These are phyloP conservation scores for Proteles cristata DNA, from an alignment of 2,113 vertebrate genomes.

Conservation along the genomic window DNA sequence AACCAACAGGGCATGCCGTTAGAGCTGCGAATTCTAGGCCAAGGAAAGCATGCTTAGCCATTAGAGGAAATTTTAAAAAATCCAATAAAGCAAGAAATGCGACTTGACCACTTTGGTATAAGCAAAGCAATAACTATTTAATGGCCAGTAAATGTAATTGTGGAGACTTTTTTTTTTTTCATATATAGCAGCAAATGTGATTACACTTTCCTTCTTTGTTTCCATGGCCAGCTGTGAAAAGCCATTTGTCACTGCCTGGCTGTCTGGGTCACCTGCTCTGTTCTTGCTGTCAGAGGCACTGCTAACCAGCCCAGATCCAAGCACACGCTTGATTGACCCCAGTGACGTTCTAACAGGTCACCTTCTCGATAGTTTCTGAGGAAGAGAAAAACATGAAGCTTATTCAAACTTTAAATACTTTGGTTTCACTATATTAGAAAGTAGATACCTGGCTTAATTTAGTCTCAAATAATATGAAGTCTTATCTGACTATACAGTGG, in stretches of 20 bases:
- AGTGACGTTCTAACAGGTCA: background rate
- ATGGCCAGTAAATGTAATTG: conserved; percentile 60
- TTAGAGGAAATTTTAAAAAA: conserved; percentile 44
- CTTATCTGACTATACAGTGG: background rate
- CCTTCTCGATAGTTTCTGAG: background rate
- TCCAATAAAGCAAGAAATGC: conserved; percentile 48
- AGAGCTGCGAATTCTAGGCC: background rate
- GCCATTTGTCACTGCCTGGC: conserved; percentile 24
- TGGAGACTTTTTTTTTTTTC: background rate
- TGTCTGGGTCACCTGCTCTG: background rate
- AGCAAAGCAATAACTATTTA: conserved; percentile 60
- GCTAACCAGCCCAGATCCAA: background rate
- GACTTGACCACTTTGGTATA: conserved; percentile 4
- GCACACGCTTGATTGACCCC: background rate
- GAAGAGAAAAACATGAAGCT: background rate
- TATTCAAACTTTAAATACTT: background rate
- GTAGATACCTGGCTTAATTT: background rate
- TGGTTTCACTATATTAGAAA: background rate
- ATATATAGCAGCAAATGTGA: background rate
- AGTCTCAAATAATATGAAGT: background rate
- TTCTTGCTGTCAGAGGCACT: background rate
- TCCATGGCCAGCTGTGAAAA: conserved; percentile 45
- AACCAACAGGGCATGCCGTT: background rate
- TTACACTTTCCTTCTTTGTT: conserved; percentile 30
- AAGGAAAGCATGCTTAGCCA: conserved; percentile 24